These are phyloP conservation scores for Drosophila nigromelanica DNA, from an alignment of 1,140 invertebrate genomes.

Conservation along the genomic window DNA sequence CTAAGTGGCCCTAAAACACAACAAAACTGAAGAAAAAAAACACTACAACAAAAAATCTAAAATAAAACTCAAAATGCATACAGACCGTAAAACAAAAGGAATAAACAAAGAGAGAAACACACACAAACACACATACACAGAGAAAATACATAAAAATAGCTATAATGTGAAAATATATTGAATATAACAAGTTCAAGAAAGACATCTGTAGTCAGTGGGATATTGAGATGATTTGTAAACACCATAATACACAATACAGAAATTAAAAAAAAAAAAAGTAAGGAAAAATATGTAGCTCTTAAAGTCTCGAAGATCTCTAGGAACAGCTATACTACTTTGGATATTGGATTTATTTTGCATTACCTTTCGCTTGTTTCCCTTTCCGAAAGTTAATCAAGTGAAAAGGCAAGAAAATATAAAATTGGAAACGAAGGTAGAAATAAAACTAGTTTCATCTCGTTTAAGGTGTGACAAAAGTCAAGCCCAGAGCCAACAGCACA, in stretches of 20 bases:
- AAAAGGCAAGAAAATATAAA: constrained; percentile 24
- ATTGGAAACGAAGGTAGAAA: constrained; percentile 21
- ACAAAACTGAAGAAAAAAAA: constrained; percentile 20
- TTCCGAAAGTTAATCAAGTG: constrained; percentile 26
- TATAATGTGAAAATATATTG: constrained; percentile 11
- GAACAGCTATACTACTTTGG: too few relatives aligned
- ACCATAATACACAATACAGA: neutral
- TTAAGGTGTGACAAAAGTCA: constrained; percentile 35
- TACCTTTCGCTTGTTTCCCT: constrained; percentile 4
- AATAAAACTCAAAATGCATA: constrained; percentile 56
- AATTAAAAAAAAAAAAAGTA: too few relatives aligned
- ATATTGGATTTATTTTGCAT: neutral
- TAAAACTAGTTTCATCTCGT: constrained; percentile 34
- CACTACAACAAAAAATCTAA: constrained; percentile 23
- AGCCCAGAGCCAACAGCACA: neutral
- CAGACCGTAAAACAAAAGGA: constrained; percentile 45
- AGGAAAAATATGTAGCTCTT: neutral
- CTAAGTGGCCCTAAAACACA: constrained; percentile 74
- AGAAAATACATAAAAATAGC: constrained; percentile 24
- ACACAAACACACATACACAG: constrained; percentile 11
- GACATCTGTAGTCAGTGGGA: neutral
- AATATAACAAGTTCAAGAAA: constrained; percentile 17
- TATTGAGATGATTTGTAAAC: neutral
- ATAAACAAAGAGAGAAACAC: constrained; percentile 30
- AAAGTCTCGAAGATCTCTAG: neutral